A percentile compares a stretch with the other conserved stretches of the same genome.
Conservation (phyloP, 2,888 invertebrate species). For the Aspidapion aeneum region DNA sequence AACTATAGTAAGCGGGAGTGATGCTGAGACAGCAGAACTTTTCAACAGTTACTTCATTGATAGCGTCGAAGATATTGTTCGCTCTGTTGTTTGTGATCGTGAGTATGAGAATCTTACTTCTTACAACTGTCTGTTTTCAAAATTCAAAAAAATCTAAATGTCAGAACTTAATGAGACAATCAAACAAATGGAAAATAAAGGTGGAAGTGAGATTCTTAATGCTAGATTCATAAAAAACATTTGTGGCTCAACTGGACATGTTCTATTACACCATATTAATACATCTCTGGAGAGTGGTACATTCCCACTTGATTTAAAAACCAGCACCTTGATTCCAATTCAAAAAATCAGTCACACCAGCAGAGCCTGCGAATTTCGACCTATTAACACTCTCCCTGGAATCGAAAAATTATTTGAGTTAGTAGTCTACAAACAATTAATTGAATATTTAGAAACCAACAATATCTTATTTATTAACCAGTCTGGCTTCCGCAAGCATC, state of each 20-base stretch:
- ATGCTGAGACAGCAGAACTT: background rate
- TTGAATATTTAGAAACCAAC: background rate
- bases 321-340: constrained; percentile 5
- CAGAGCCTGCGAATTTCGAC: constrained; percentile 9
- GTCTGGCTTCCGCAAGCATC: background rate
- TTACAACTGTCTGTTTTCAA: background rate
- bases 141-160: background rate
- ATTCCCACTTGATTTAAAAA: constrained; percentile 9
- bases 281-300: constrained; percentile 6
- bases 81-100: background rate
- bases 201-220: background rate
- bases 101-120: background rate
- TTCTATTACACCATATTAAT: constrained; percentile 9
- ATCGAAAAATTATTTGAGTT: constrained; percentile 7
- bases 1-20: background rate
- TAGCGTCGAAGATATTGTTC: background rate
- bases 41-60: no score
- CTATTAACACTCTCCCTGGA: constrained; percentile 9
- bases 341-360: constrained; percentile 10
- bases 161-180: background rate
- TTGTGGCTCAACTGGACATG: background rate
- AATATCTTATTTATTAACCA: background rate
- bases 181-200: background rate
- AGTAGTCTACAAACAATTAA: background rate
- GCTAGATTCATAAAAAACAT: background rate